phyloP scores from a whole-genome alignment of 1,140 invertebrate genomes.

The Neodiprion pinetum region DNA sequence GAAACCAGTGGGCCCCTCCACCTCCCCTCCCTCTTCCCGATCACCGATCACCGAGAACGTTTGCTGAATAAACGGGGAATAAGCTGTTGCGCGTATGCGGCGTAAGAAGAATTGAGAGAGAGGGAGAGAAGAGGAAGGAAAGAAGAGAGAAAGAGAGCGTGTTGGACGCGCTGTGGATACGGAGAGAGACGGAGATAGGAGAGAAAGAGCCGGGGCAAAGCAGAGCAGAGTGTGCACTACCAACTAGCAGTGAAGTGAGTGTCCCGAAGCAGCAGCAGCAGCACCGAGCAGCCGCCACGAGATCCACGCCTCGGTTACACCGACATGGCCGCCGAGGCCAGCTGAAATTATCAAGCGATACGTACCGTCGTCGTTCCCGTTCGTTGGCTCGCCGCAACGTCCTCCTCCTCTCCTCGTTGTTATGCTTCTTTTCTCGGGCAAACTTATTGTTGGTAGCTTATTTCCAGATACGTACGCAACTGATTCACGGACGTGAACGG shows the following conservation, averaged over 20 bases:
- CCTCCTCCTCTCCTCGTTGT: slow-evolving; percentile 32
- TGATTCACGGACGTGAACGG: too few relatives aligned
- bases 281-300: slow-evolving; percentile 3
- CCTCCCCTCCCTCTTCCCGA: too few relatives aligned
- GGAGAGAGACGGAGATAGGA: too few relatives aligned
- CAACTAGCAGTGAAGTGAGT: slow-evolving; percentile 16
- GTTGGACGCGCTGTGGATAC: not conserved
- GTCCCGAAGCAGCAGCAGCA: not conserved
- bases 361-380: not conserved
- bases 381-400: slow-evolving; percentile 15
- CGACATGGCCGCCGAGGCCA: slow-evolving; percentile 58
- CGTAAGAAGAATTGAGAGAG: slow-evolving; percentile 6
- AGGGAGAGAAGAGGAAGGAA: not conserved
- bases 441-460: not conserved
- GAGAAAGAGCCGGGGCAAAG: not conserved
- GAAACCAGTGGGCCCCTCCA: too few relatives aligned
- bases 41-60: too few relatives aligned
- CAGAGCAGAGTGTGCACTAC: slow-evolving; percentile 14
- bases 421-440: not conserved
- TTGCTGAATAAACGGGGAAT: too few relatives aligned
- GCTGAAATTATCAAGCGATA: slow-evolving; percentile 44
- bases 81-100: slow-evolving; percentile 17
- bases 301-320: slow-evolving; percentile 47
- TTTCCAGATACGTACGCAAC: too few relatives aligned
- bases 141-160: slow-evolving; percentile 12